A percentile compares a stretch with the other conserved stretches of the same genome.
Conservation (phyloP, 2,888 invertebrate genomes). For the Drosophila sordidapex region DNA sequence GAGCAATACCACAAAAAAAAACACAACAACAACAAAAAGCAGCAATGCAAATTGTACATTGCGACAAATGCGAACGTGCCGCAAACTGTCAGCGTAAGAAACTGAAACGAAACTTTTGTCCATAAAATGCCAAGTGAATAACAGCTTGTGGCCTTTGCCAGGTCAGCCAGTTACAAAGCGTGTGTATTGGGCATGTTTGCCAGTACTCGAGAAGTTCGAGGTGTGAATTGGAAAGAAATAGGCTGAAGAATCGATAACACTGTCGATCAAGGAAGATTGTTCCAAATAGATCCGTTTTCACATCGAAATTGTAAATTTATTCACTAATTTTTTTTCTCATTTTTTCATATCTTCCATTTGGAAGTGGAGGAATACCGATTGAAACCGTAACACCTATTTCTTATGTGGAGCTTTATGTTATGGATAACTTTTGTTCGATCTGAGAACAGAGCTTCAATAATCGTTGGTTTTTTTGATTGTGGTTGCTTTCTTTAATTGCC, state of each 20-base stretch:
- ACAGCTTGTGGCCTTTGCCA: not conserved
- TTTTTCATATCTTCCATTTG: not conserved
- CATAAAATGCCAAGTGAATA: not conserved
- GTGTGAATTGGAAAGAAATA: not conserved
- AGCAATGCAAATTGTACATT: not conserved
- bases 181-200: not conserved
- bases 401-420: not conserved
- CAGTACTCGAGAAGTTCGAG: not conserved
- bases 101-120: not conserved
- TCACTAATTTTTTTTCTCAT: not conserved
- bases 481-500: constrained; percentile 55
- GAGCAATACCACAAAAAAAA: constrained; percentile 5
- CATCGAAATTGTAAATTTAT: not conserved
- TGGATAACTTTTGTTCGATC: not conserved
- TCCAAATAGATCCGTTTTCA: not conserved
- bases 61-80: not conserved
- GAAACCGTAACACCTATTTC: not conserved
- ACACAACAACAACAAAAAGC: not conserved
- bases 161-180: not conserved
- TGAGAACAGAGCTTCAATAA: not conserved
- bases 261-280: not conserved
- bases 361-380: not conserved
- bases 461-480: not conserved
- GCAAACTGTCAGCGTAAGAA: not conserved
- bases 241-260: not conserved